Conservation (phyloP, 35 echinoderm and acorn worm species). For the Ptychodera flava region DNA sequence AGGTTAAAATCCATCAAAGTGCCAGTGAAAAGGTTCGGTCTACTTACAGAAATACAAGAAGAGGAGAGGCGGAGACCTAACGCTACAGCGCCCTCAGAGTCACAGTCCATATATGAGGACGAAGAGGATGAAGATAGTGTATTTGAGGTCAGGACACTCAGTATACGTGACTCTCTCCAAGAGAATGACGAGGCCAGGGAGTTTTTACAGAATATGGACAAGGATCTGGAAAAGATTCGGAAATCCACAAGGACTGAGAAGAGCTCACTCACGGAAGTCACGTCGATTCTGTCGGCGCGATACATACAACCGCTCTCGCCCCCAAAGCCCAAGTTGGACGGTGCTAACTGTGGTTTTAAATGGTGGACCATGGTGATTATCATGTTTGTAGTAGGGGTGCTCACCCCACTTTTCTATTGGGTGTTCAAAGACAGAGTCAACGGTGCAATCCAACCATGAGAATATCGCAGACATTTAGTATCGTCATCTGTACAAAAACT, state of each 20-base stretch:
- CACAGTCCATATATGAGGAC: conserved; percentile 2
- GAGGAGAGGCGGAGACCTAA: conserved; percentile 25
- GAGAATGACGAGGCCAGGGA: conserved; percentile 29
- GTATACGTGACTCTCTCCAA: conserved; percentile 52
- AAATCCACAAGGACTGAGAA: conserved; percentile 52
- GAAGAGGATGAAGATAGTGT: conserved; percentile 33
- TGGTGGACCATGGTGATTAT: conserved; percentile 30
- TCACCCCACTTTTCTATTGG: background rate
- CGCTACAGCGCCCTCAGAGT: background rate
- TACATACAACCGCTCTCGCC: conserved; percentile 41
- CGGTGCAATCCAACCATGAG: background rate
- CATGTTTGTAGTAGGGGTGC: conserved; percentile 23
- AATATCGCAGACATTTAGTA: no score
- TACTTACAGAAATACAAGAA: conserved; percentile 43
- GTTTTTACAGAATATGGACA: conserved; percentile 63
- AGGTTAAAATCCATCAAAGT: conserved; percentile 47
- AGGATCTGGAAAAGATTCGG: conserved; percentile 54
- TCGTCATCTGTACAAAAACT: no score
- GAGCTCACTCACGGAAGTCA: conserved; percentile 54
- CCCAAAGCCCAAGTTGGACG: conserved; percentile 18
- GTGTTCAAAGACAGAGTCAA: background rate
- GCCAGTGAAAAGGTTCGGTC: conserved; percentile 48
- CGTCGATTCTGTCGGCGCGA: conserved; percentile 36
- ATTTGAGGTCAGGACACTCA: conserved; percentile 40
- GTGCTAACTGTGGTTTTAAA: conserved; percentile 33